phyloP scores from a whole-genome alignment of 2,113 vertebrate species.

The Gambusia affinis region DNA sequence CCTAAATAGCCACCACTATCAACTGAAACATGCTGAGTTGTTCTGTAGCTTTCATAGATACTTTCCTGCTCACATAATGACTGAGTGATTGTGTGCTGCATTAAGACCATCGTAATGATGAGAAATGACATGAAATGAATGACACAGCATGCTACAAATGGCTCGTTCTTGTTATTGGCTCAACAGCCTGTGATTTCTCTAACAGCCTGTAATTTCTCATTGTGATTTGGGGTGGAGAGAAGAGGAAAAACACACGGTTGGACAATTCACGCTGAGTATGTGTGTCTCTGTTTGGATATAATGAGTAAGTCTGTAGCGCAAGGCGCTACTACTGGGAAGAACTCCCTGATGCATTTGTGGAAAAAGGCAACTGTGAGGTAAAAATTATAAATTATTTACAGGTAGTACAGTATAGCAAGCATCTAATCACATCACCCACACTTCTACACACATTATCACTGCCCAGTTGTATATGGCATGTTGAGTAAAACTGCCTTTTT shows the following conservation, averaged over 20 bases:
- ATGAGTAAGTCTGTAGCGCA: constrained; percentile 23
- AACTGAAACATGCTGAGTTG: background rate
- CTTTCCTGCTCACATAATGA: constrained; percentile 26
- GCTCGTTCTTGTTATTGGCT: constrained; percentile 44
- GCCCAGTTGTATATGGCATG: background rate
- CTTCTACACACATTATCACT: constrained; percentile 4
- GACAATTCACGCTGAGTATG: constrained; percentile 29
- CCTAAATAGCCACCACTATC: background rate
- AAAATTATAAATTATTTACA: constrained; percentile 50
- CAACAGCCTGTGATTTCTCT: constrained; percentile 58
- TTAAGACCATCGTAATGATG: constrained; percentile 36
- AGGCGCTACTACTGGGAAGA: constrained; percentile 23
- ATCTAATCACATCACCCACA: constrained; percentile 12
- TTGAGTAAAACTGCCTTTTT: background rate
- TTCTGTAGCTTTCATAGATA: constrained; percentile 4
- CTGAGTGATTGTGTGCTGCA: constrained; percentile 20
- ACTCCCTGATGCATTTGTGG: constrained; percentile 28
- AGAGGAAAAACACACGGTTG: constrained; percentile 31
- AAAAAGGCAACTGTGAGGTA: constrained; percentile 52
- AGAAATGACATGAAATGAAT: constrained; percentile 48
- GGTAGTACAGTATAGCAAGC: background rate
- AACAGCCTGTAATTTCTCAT: constrained; percentile 57
- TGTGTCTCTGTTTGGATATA: constrained; percentile 41
- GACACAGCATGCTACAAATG: constrained; percentile 59
- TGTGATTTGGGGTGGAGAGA: constrained; percentile 18